These are phyloP conservation scores for Gallinago media DNA, from an alignment of 2,113 vertebrate species.

Conservation along the genomic window DNA sequence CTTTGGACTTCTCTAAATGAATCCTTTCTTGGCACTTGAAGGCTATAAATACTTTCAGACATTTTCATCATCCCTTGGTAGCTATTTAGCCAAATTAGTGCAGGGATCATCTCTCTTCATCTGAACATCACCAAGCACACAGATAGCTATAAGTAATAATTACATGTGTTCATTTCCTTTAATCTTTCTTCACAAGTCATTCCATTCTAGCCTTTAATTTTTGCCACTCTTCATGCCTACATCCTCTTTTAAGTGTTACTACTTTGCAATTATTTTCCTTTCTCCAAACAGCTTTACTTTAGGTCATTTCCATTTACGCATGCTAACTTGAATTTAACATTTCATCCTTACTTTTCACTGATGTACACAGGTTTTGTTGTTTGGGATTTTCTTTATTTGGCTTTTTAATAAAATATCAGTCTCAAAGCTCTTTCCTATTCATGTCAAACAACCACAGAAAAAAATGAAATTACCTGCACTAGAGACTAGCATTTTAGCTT, in stretches of 20 bases:
- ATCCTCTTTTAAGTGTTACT: conserved; percentile 17
- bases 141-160: conserved; percentile 55
- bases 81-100: conserved; percentile 58
- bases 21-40: conserved; percentile 43
- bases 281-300: conserved; percentile 12
- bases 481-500: not conserved
- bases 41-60: conserved; percentile 42
- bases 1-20: conserved; percentile 35
- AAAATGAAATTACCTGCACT: not conserved
- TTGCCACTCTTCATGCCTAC: conserved; percentile 1
- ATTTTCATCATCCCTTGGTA: conserved; percentile 41
- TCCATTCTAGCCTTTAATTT: conserved; percentile 51
- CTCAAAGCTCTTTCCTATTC: not conserved
- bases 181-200: conserved; percentile 60
- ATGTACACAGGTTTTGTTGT: not conserved
- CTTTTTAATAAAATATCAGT: not conserved
- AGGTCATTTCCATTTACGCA: not conserved
- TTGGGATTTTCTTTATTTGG: not conserved
- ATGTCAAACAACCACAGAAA: not conserved
- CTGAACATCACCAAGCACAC: conserved; percentile 19
- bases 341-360: not conserved
- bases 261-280: conserved; percentile 33
- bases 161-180: conserved; percentile 55
- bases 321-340: not conserved
- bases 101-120: conserved; percentile 53